Base-by-base conservation (phyloP, 64 coral and sea anemone species). In the Porites lutea region DNA sequence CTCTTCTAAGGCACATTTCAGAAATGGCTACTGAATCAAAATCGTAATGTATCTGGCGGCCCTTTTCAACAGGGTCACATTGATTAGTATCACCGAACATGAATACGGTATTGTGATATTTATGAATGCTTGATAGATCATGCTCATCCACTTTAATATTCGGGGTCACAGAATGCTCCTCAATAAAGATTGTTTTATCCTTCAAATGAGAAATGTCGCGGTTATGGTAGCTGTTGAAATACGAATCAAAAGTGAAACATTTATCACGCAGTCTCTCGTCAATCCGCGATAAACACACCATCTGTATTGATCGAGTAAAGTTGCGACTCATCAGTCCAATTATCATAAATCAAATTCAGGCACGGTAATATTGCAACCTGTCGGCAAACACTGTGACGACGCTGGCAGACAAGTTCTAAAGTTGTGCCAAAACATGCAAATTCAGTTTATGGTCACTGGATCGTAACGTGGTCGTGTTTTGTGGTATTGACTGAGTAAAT, bases 111-210 rank as follows among this genome's bases (percentile, higher is more conserved):
- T 83, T 73, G 4, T 74, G 48, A 44, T 43, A 85, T 3, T 12
- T 65, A 4, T 13, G 75, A 45, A 47, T 75, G 16, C 79, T 57
- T n/a, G n/a, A n/a, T n/a, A n/a, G n/a, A n/a, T n/a, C n/a, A n/a
- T n/a, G n/a, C 18, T 77, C 10, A 2, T 92, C 84, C 0, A 92
- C 75, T 15, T 0, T 59, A 0, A 57, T 77, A 21, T 92, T 86
- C 18, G 79, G 79, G 2, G 85, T 15, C 79, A 85, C 85, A 19
- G 21, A 63, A 4, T 60, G 85, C 59, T 92, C 90, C 62, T 92
- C 90, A 18, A 86, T 75, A 3, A 92, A 92, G 2, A 92, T 49
- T 0, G 79, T 64, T 37, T 92, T 85, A 22, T 85, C 14, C 4
- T 60, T 11, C 0, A 92, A 11, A 51, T 27, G 64, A 47, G 80